Base-by-base conservation (phyloP, 2,888 invertebrate species). In the Drosophila silvestris region DNA sequence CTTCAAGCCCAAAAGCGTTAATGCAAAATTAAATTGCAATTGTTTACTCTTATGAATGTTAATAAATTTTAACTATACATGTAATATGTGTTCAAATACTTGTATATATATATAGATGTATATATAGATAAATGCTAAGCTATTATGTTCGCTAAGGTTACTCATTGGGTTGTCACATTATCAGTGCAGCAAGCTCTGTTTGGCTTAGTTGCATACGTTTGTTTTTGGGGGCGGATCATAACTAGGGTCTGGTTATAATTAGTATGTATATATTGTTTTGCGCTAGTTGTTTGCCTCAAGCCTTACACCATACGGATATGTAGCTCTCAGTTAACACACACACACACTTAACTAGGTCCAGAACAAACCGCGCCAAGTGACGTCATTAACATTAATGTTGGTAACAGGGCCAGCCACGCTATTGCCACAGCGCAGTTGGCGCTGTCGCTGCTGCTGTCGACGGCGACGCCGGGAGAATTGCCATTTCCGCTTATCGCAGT, bases 141-240 rank as follows among this genome's bases (percentile, higher is more conserved):
- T 62, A 50, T 54, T 35, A 53, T 60, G 32, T 50, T 41, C 41
- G 33, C 39, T 58, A 16, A 52, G 63, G 51, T 26, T 69, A 44
- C 59, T 39, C 19, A 30, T 26, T 56, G 69, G 70, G 39, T 60
- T 75, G 28, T 53, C 47, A 61, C 56, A 41, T 33, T 53, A 57
- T 30, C 28, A 6, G 26, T 50, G 74, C 61, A 59, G 67, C 70
- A 74, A 67, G 82, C 77, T 77, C 70, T 30, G 9, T 47, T 70
- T 62, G 70, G 76, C 79, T 72, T 54, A 41, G 51, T 63, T 63
- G 61, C 61, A 50, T 47, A 30, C n/a, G 12, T 54, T 65, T 35
- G 7, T 30, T 39, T 68, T 58, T 37, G 73, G 82, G 83, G 85
- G 83, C 85, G 85, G 88, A 85, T 88, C 78, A 63, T 87, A 88